Base-by-base conservation (phyloP, 2,888 invertebrate species). In the Desoria tigrina region DNA sequence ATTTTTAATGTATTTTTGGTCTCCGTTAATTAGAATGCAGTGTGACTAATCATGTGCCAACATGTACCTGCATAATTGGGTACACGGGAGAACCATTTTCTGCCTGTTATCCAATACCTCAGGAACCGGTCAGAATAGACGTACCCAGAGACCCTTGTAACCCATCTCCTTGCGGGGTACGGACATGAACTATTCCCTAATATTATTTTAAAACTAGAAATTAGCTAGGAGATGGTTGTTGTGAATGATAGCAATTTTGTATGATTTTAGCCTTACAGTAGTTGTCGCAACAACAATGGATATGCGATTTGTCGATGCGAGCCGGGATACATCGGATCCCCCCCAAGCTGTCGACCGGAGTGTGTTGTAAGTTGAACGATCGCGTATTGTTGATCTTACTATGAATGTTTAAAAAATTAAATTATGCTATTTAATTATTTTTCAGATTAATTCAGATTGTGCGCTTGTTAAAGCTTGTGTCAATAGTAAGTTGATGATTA, bases 331-430 rank as follows among this genome's bases (percentile, higher is more conserved):
- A 61, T 71, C 26, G 90, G 92, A 79, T 79, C 83, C 61, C 89
- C 90, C 28, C 86, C 92, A 90, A n/a, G 85, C 72, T 89, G 89
- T 77, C 81, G 86, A 69, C 87, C 88, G 7, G 87, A 88, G 79
- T 89, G 88, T 72, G 72, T 69, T 16, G 56, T 68, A 21, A 66
- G 65, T 51, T 60, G 79, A 11, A 32, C 11, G 32, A 32, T 32
- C 6, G 4, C 32, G 4, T 7, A 32, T 11, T 32, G 11, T 32
- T 32, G 4, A 32, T 32, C 32, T 32, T 7, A 32, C 32, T 32
- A 11, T 32, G 6, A n/a, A n/a, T 32, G 11, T 32, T 32, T 4
- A 32, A 32, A 32, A 32, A 32, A 32, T 32, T 32, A n/a, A n/a
- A n/a, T n/a, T n/a, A n/a, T n/a, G n/a, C n/a, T n/a, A n/a, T n/a